Conservation (phyloP, 2,113 vertebrate species). For the Periophthalmodon schlosseri region DNA sequence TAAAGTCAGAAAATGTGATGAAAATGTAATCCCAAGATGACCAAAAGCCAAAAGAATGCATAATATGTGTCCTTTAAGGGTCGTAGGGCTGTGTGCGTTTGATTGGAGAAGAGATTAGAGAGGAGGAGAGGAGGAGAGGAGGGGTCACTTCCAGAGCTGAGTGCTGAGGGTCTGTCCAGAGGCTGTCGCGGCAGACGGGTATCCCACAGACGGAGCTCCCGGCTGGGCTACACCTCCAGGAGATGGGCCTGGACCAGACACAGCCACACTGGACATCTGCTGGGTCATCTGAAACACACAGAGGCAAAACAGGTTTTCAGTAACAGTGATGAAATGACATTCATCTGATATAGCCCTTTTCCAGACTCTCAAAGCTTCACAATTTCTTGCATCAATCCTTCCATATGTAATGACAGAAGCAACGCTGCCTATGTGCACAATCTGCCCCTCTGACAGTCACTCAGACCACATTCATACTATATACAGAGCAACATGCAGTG, state of each 20-base stretch:
- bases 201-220: conserved; percentile 79
- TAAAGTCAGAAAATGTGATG: too few relatives aligned
- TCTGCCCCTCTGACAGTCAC: too few relatives aligned
- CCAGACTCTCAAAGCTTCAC: too few relatives aligned
- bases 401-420: too few relatives aligned
- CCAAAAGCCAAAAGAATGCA: too few relatives aligned
- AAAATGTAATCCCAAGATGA: too few relatives aligned
- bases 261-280: conserved; percentile 90
- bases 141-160: conserved; percentile 94
- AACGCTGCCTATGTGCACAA: too few relatives aligned
- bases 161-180: conserved; percentile 97
- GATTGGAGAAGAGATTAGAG: neutral
- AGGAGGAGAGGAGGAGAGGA: neutral
- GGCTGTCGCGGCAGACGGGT: conserved; percentile 76
- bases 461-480: too few relatives aligned
- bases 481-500: too few relatives aligned
- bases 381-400: too few relatives aligned
- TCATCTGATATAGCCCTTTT: too few relatives aligned
- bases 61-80: neutral
- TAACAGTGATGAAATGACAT: too few relatives aligned
- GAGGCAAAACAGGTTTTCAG: neutral
- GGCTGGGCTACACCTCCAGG: conserved; percentile 80
- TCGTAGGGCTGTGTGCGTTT: conserved; percentile 44
- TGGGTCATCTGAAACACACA: conserved; percentile 86
- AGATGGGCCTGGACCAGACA: conserved; percentile 74